These are phyloP conservation scores for Choreutis nemorana DNA, from an alignment of 2,888 invertebrate genomes.

Conservation along the genomic window DNA sequence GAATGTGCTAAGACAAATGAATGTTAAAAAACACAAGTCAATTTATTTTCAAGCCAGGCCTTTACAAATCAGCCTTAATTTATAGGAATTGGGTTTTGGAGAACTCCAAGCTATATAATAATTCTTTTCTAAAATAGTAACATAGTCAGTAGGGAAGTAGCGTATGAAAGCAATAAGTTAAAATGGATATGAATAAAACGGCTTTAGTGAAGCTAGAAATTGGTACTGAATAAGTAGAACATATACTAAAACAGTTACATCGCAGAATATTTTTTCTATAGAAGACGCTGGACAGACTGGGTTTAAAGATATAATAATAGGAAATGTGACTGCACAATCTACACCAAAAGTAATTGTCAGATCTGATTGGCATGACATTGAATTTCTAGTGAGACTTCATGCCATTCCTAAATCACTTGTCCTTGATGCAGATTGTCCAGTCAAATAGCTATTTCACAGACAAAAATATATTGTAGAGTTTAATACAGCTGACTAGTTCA, in stretches of 20 bases:
- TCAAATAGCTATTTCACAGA: conserved; percentile 51
- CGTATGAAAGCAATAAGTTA: conserved; percentile 56
- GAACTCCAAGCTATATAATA: too few relatives aligned
- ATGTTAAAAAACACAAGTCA: too few relatives aligned
- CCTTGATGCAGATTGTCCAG: too few relatives aligned
- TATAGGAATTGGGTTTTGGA: too few relatives aligned
- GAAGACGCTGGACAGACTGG: conserved; percentile 37
- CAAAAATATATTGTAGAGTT: conserved; percentile 30
- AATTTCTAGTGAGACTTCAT: too few relatives aligned
- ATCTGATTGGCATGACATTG: too few relatives aligned
- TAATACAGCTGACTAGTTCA: conserved; percentile 49
- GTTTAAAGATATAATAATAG: conserved; percentile 25
- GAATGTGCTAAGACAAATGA: too few relatives aligned
- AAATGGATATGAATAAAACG: conserved; percentile 32
- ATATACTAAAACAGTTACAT: conserved; percentile 37
- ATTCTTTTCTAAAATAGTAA: conserved; percentile 23
- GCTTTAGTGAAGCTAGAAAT: conserved; percentile 62
- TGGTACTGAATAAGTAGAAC: conserved; percentile 55
- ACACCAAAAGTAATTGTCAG: too few relatives aligned
- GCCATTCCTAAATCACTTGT: too few relatives aligned
- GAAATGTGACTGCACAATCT: conserved; percentile 40
- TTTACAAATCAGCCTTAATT: too few relatives aligned
- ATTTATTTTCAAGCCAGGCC: too few relatives aligned
- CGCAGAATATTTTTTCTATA: conserved; percentile 60
- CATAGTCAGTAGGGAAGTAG: conserved; percentile 47